Evolutionary conservation across 2,113 vertebrate species (phyloP), one percentile per base, ranked within the genome.

Genomic region (Lepus timidus): DNA sequence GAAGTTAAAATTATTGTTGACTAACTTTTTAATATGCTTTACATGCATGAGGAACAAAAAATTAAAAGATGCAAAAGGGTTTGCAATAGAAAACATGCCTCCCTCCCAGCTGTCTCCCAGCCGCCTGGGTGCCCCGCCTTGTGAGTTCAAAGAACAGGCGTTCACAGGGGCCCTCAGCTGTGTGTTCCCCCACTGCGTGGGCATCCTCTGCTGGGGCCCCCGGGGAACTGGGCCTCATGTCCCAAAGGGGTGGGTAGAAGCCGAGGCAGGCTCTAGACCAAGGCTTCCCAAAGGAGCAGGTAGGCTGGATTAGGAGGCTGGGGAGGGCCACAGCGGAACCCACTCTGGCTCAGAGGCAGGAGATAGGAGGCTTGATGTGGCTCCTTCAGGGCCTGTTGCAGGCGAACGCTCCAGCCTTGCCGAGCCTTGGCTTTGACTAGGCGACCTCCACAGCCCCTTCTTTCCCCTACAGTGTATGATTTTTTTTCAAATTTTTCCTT

Each of bases 21-120:
- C 44, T 85, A 23, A 65, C 73, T 91, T 90, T 52, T 91, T 36
- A n/a, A 36, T 80, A 44, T 33, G 55, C 75, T 93, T 91, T 91
- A 76, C 25, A 85, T 51, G 22, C 52, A 75, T 58, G 39, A 31
- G n/a, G 49, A 93, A 29, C 22, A 85, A 68, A 95, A 58, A 71
- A 29, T 17, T 68, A 29, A 84, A 93, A 94, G 58, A 68, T 23
- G 83, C 12, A 62, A 68, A 68, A 62, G 44, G 7, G 61, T 9
- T n/a, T 52, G 74, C 51, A 64, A n/a, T 93, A 74, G 81, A 88
- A 91, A 95, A 25, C 22, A n/a, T 49, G 23, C 52, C 39, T 65
- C 3, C 17, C 70, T 85, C 49, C 33, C 2, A 9, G 22, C 29
- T 23, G 23, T 10, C 25, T 49, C 80, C 25, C 9, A 8, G 51